A percentile compares a stretch with the other conserved stretches of the same genome.
phyloP scores from a whole-genome alignment of 1,140 invertebrate genomes.

The Chlorops oryzae region DNA sequence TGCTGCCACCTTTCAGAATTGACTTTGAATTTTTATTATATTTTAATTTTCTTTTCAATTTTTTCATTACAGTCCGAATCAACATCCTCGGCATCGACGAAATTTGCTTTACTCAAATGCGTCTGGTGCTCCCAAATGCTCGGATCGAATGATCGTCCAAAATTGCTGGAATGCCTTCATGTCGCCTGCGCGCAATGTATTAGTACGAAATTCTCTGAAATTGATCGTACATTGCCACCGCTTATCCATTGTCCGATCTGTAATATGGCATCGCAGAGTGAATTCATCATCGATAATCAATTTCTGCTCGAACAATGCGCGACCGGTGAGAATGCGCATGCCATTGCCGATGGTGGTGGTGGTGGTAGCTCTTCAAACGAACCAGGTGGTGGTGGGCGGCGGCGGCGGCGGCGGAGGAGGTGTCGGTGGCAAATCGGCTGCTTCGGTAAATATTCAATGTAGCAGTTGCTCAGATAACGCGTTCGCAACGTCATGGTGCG shows the following conservation, averaged over 20 bases:
- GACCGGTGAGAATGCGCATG: slow-evolving; percentile 36
- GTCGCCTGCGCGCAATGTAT: slow-evolving; percentile 73
- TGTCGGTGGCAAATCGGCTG: slow-evolving; percentile 24
- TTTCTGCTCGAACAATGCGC: slow-evolving; percentile 60
- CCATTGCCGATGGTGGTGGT: too few species aligned
- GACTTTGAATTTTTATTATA: too few species aligned
- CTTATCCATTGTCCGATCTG: slow-evolving; percentile 55
- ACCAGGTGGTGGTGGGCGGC: too few species aligned
- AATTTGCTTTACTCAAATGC: slow-evolving; percentile 51
- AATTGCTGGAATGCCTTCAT: slow-evolving; percentile 80
- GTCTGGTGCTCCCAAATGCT: slow-evolving; percentile 63
- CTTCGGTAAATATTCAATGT: slow-evolving; percentile 51
- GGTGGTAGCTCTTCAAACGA: slow-evolving; percentile 28
- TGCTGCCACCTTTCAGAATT: too few species aligned
- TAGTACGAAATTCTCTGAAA: slow-evolving; percentile 60
- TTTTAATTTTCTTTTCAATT: slow-evolving; percentile 1
- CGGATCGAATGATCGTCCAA: slow-evolving; percentile 59
- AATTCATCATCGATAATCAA: slow-evolving; percentile 68
- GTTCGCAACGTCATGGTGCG: slow-evolving; percentile 76
- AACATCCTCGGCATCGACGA: slow-evolving; percentile 45
- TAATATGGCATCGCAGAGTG: slow-evolving; percentile 55
- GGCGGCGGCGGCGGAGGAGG: slow-evolving; percentile 31
- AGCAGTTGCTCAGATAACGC: slow-evolving; percentile 79
- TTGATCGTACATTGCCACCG: slow-evolving; percentile 50
- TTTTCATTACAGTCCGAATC: slow-evolving; percentile 36